Base-by-base conservation (phyloP, 2,888 invertebrate genomes). In the Unio delphinus region DNA sequence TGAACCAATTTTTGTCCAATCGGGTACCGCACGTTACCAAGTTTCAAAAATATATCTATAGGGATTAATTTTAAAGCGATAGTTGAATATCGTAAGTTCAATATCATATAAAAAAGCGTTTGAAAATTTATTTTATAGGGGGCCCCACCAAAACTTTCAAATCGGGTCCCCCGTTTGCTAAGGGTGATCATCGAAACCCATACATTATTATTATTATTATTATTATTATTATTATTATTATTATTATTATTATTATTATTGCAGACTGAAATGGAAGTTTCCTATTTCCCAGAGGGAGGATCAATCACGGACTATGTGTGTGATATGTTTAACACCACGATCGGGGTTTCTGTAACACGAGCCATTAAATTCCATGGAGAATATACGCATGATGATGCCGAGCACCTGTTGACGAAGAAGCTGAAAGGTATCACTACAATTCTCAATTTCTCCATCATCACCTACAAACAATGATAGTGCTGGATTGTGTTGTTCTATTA, bases 181-280 rank as follows among this genome's bases (percentile, higher is more conserved):
- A 34, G 34, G 34, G 8, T 6, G 34, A 45, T 61, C 11, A n/a
- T 34, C 34, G 17, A 28, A 23, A 30, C 62, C 23, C 18, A 55
- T 7, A 4, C 45, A 54, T 26, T 57, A 28, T 57, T 30, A 23
- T 30, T 15, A 30, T 62, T 54, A 55, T n/a, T 58, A 15, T 63
- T 55, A 26, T 23, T 54, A 55, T 55, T 54, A 55, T 54, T 58
- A 11, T 8, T 58, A 64, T 23, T 23, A 23, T 0, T 23, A 23
- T 23, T 23, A n/a, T n/a, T n/a, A n/a, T n/a, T n/a, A n/a, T n/a
- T n/a, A n/a, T n/a, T n/a, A n/a, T n/a, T n/a, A 34, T 83, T 82
- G 56, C 82, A 88, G 86, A 89, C 89, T 5, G 88, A 89, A 73
- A 89, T 88, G 89, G 89, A 89, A 68, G 88, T 88, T 0, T 61